Base-by-base conservation (phyloP, 2,888 invertebrate genomes). In the Agapetus fuscipes region DNA sequence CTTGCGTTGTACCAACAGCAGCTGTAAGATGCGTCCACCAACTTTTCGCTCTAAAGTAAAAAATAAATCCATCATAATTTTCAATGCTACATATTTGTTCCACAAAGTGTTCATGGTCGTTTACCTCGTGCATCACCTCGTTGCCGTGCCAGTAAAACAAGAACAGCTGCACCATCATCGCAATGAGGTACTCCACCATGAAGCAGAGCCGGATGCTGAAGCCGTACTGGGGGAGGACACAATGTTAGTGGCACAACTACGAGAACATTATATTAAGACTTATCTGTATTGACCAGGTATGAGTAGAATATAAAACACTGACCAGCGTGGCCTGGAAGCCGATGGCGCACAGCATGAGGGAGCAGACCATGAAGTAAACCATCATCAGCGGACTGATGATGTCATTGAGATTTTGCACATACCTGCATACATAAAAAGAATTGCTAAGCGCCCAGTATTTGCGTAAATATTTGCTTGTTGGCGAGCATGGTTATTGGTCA, bases 81-180 rank as follows among this genome's bases (percentile, higher is more conserved):
- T n/a, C n/a, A n/a, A n/a, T n/a, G n/a, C n/a, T n/a, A n/a, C n/a
- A n/a, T n/a, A n/a, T n/a, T n/a, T n/a, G n/a, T n/a, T n/a, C n/a
- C n/a, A n/a, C n/a, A n/a, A n/a, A n/a, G n/a, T n/a, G n/a, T n/a
- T n/a, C n/a, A n/a, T n/a, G n/a, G n/a, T 28, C 35, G 54, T 53
- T 20, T 45, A 68, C 69, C 60, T 58, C 61, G 26, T 53, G 45
- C 2, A 61, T 52, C 2, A 69, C 62, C 48, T 62, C 58, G 48
- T 64, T 68, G 46, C 64, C 60, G 46, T 70, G 68, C 69, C 69
- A 70, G 46, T 68, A 69, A 49, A 66, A 69, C 4, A 69, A 43
- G 37, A 68, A 66, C 17, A 69, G 52, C 51, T 69, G 69, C 1
- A 64, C 58, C 29, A 69, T 60, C 12, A 68, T 56, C 1, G 68